Percentiles rank a stretch among this genome's conserved stretches.
phyloP scores from a whole-genome alignment of 1,140 invertebrate genomes.

The Apis dorsata region DNA sequence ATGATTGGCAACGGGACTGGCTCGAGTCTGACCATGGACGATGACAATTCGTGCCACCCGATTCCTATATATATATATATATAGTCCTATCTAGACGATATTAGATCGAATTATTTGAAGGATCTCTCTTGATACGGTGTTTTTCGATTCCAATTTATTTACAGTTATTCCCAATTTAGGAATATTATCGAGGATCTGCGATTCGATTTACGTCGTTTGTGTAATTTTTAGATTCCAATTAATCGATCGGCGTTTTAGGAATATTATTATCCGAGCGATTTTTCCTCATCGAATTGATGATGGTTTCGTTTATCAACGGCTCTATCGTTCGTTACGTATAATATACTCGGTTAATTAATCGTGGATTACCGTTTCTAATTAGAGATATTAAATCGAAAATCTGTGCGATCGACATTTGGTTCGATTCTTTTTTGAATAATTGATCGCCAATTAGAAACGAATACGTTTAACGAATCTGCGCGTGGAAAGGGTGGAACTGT shows the following conservation, averaged over 20 bases:
- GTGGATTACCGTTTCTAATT: too few relatives aligned
- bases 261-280: too few relatives aligned
- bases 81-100: constrained; percentile 3
- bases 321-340: too few relatives aligned
- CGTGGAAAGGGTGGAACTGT: background rate
- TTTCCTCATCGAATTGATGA: too few relatives aligned
- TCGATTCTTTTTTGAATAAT: background rate
- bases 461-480: background rate
- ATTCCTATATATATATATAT: background rate
- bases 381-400: too few relatives aligned
- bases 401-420: too few relatives aligned
- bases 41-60: constrained; percentile 37
- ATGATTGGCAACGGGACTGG: constrained; percentile 71
- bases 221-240: too few relatives aligned
- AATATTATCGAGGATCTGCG: background rate
- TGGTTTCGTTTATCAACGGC: too few relatives aligned
- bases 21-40: constrained; percentile 50
- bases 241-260: too few relatives aligned
- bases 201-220: too few relatives aligned
- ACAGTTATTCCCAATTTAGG: background rate
- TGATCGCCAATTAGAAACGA: background rate
- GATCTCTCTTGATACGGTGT: background rate
- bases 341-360: too few relatives aligned
- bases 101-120: constrained; percentile 30
- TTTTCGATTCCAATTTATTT: too few relatives aligned